These are phyloP conservation scores for Chymomyza caudatula DNA, from an alignment of 2,888 invertebrate genomes.

Conservation along the genomic window DNA sequence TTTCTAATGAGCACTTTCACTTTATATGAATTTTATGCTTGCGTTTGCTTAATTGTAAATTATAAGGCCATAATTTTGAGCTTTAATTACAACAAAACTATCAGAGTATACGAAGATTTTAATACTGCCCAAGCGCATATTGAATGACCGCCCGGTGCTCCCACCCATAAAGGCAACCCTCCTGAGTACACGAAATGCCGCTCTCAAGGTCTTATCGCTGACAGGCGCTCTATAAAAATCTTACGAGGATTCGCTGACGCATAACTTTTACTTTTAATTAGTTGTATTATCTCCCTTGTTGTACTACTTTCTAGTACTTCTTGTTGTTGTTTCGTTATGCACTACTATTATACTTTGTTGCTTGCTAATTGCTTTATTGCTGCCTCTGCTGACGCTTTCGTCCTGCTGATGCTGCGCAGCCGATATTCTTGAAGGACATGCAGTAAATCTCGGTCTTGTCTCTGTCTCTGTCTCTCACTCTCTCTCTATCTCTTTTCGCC, in stretches of 20 bases:
- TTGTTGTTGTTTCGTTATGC: conserved; percentile 3
- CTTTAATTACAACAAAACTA: conserved; percentile 11
- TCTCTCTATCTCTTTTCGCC: too few species aligned
- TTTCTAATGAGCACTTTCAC: background rate
- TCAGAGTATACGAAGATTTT: conserved; percentile 34
- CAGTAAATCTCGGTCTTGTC: conserved; percentile 29
- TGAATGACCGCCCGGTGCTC: conserved; percentile 21
- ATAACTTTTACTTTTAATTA: conserved; percentile 72
- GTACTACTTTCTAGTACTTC: background rate
- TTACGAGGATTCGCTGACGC: conserved; percentile 70
- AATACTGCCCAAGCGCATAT: conserved; percentile 58
- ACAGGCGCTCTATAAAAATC: conserved; percentile 64
- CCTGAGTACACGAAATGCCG: background rate
- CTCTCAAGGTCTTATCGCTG: conserved; percentile 6
- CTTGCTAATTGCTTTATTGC: conserved; percentile 69
- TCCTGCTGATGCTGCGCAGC: background rate
- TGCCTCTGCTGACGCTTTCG: background rate
- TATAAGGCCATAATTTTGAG: conserved; percentile 61
- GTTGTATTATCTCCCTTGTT: conserved; percentile 69
- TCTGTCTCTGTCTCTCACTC: conserved; percentile 8
- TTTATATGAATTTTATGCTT: conserved; percentile 51
- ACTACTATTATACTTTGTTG: conserved; percentile 11
- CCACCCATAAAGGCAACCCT: too few species aligned
- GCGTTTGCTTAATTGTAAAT: conserved; percentile 67
- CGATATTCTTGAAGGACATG: conserved; percentile 11